Conservation (phyloP, 2,113 vertebrate genomes). For the Smithornis capensis region DNA sequence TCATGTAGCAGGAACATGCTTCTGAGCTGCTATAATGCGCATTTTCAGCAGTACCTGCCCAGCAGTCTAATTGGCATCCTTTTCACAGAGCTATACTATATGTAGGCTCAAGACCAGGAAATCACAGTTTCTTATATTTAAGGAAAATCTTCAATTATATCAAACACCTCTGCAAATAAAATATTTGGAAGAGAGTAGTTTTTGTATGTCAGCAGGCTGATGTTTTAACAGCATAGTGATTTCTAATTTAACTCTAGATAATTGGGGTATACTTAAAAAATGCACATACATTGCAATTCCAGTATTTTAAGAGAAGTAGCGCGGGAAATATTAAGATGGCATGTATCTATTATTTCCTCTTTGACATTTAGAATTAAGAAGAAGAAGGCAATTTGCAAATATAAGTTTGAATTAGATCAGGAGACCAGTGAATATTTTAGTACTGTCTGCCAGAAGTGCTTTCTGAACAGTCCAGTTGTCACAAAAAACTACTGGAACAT, state of each 20-base stretch:
- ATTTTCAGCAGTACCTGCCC: not conserved
- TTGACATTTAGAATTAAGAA: slow-evolving; percentile 15
- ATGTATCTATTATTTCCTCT: not conserved
- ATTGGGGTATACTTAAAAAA: not conserved
- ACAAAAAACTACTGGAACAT: not conserved
- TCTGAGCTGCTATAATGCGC: not conserved
- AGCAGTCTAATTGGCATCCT: not conserved
- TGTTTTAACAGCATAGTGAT: not conserved
- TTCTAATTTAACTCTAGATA: not conserved
- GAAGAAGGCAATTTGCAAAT: slow-evolving; percentile 10
- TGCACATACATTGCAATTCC: not conserved
- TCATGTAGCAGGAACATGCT: not conserved
- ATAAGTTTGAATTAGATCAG: slow-evolving; percentile 2
- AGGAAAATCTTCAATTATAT: not conserved
- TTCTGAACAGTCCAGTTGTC: not conserved
- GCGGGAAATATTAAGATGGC: not conserved
- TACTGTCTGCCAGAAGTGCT: not conserved
- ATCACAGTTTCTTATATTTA: not conserved
- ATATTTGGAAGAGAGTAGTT: not conserved
- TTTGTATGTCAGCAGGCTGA: not conserved
- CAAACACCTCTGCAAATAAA: not conserved
- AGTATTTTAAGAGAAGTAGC: not conserved
- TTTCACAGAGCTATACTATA: not conserved
- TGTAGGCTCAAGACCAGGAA: not conserved
- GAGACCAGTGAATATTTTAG: not conserved